Evolutionary conservation across 2,888 invertebrate genomes (phyloP), one percentile per base, ranked within the genome.

Genomic region (Anoplius nigerrimus): DNA sequence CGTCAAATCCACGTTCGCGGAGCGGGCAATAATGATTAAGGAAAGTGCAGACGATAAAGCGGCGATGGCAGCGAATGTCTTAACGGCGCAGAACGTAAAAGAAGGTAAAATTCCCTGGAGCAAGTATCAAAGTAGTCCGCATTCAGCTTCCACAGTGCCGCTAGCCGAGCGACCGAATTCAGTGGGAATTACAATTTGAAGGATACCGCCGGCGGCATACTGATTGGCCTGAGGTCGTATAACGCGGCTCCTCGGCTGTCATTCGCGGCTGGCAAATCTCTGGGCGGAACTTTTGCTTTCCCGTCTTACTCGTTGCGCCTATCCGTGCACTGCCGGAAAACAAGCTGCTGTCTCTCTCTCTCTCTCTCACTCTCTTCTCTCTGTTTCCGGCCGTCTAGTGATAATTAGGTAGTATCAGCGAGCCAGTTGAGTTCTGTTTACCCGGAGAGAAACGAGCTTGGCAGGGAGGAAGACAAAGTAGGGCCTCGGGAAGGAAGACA

Each of bases 371-470:
- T 27, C 8, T 48, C 16, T 21, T 60, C 15, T 4, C 3, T n/a
- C 6, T 18, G 15, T 5, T 20, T 43, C 21, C 20, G 3, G 16
- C 15, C 53, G 6, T 52, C 6, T 8, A 11, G 22, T 24, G 51
- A 62, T 71, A 78, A 77, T 78, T 75, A 65, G 75, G 72, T 68
- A 52, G 66, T 67, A 55, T 71, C 65, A 52, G 61, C 65, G 42
- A 54, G 54, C 58, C 45, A 48, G 62, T 66, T 56, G 58, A 59
- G 67, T 43, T 64, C 59, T 71, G 71, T 79, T 79, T 76, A 79
- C 64, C 48, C 54, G 66, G 51, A 21, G 56, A 46, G 15, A 46
- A 63, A 76, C 62, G 45, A 27, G 42, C 16, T 6, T 15, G 24
- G 15, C 15, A 24, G 45, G 24, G 53, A 56, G 20, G 18, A 54